These are phyloP conservation scores for Prunella fulvescens DNA, from an alignment of 2,113 vertebrate genomes.

Conservation along the genomic window DNA sequence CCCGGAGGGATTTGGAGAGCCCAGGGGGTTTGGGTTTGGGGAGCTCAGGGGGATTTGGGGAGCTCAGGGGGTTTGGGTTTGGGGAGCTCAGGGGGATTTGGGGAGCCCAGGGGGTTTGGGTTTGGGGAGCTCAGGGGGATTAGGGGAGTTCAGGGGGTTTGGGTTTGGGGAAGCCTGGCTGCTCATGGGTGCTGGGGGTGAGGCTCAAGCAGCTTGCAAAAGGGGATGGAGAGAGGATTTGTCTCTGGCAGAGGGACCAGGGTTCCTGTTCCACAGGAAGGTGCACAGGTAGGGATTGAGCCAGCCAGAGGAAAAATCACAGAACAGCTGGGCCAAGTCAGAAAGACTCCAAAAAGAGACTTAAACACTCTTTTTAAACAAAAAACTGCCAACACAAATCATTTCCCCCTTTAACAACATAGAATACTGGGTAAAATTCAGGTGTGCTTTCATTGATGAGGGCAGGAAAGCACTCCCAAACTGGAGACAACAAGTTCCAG, in stretches of 20 bases:
- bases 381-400: neutral
- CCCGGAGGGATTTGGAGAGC: neutral
- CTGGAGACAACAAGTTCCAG: neutral
- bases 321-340: neutral
- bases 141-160: too few species aligned
- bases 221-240: neutral
- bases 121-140: neutral
- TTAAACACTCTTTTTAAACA: neutral
- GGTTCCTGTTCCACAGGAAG: neutral
- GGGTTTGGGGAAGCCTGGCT: neutral
- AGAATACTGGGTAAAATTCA: neutral
- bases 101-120: neutral
- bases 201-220: neutral
- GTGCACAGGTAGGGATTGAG: neutral
- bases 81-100: neutral
- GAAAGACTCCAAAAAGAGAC: neutral
- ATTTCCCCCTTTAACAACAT: neutral
- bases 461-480: neutral
- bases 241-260: fast-evolving
- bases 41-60: fast-evolving
- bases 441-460: neutral
- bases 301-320: neutral
- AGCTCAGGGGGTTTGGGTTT: fast-evolving
- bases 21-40: neutral
- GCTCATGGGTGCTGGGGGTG: neutral